Evolutionary conservation across 1,140 invertebrate species (phyloP).

Genomic region (Philopotamus ludificatus): DNA sequence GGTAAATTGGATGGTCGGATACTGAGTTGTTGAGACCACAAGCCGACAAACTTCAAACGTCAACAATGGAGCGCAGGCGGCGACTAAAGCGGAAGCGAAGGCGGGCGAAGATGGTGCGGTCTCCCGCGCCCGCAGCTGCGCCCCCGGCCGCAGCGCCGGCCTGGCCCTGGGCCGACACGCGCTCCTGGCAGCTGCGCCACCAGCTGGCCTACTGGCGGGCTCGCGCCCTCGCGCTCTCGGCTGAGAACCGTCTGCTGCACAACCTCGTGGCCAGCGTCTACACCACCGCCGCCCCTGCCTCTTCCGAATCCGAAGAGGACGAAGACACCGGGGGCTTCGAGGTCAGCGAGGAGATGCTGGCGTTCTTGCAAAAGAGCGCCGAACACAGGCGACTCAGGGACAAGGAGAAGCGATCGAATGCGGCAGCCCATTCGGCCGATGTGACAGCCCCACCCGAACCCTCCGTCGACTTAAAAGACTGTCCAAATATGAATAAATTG

Average conservation of each 20-base stretch:
- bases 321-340: constrained; percentile 53
- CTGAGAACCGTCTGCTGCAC: constrained; percentile 63
- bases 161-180: constrained; percentile 47
- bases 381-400: constrained; percentile 55
- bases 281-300: constrained; percentile 41
- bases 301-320: constrained; percentile 43
- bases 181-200: constrained; percentile 57
- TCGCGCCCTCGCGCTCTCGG: constrained; percentile 61
- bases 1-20: too few species aligned
- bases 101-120: too few species aligned
- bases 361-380: constrained; percentile 63
- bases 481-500: constrained; percentile 52
- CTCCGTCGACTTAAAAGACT: constrained; percentile 44
- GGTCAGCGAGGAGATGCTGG: constrained; percentile 65
- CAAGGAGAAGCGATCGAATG: constrained; percentile 45
- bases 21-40: too few species aligned
- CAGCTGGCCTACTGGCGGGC: constrained; percentile 68
- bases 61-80: too few species aligned
- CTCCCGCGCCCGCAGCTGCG: too few species aligned
- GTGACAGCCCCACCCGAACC: constrained; percentile 38
- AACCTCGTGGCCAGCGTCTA: constrained; percentile 45
- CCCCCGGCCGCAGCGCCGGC: constrained; percentile 47
- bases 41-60: too few species aligned
- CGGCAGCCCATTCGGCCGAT: too few species aligned
- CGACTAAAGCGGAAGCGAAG: too few species aligned